Evolutionary conservation across 2,113 vertebrate genomes (phyloP).

Genomic region (Heptranchias perlo): DNA sequence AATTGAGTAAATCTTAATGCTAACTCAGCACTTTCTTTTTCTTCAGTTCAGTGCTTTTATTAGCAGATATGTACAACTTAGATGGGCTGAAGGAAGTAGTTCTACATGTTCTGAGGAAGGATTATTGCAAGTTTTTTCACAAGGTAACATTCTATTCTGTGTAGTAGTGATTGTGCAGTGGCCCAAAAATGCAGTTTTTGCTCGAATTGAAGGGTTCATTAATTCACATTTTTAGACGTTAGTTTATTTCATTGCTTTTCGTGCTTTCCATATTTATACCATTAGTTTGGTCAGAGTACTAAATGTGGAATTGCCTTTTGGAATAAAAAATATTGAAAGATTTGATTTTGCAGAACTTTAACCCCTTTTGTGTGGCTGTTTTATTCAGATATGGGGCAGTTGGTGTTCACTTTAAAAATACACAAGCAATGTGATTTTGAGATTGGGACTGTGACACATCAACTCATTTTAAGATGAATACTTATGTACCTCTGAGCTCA

Average conservation of each 20-base stretch:
- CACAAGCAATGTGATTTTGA: not conserved
- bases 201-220: not conserved
- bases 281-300: not conserved
- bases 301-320: not conserved
- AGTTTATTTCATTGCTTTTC: not conserved
- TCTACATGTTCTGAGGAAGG: constrained; percentile 78
- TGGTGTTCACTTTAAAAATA: not conserved
- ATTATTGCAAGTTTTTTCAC: constrained; percentile 91
- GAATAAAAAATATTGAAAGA: not conserved
- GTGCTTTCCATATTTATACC: not conserved
- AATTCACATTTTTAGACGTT: not conserved
- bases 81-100: constrained; percentile 86
- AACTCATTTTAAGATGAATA: not conserved
- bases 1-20: not conserved
- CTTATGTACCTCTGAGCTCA: not conserved
- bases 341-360: not conserved
- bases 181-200: not conserved
- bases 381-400: not conserved
- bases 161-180: not conserved
- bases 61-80: constrained; percentile 87
- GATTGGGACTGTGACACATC: not conserved
- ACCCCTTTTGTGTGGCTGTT: not conserved
- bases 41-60: constrained; percentile 70
- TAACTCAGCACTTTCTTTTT: not conserved
- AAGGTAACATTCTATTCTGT: constrained; percentile 62